Conservation (phyloP, 2,113 vertebrate genomes). For the Nibea albiflora region DNA sequence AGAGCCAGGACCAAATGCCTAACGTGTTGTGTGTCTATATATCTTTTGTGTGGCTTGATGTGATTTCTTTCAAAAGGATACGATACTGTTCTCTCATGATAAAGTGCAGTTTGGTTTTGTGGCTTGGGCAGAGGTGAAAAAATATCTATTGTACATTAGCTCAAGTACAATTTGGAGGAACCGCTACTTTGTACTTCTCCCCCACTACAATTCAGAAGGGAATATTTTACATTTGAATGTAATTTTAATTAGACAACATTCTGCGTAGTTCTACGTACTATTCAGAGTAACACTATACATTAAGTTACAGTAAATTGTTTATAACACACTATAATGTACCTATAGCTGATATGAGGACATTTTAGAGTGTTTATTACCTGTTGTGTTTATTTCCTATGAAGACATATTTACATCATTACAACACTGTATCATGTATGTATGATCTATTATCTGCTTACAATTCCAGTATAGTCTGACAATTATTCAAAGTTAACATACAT, state of each 20-base stretch:
- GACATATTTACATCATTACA: background rate
- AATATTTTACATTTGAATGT: background rate
- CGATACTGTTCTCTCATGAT: background rate
- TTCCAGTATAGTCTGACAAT: background rate
- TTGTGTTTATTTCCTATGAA: background rate
- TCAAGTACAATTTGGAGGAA: background rate
- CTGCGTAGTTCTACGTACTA: background rate
- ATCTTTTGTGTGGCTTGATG: background rate
- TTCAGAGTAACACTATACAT: background rate
- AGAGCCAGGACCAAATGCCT: background rate
- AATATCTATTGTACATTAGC: background rate
- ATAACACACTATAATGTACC: background rate
- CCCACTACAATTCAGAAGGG: background rate
- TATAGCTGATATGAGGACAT: background rate
- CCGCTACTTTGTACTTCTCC: background rate
- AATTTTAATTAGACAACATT: too few species aligned
- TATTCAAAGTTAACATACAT: too few species aligned
- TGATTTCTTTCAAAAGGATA: background rate
- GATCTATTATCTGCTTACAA: background rate
- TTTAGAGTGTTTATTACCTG: background rate
- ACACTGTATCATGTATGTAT: background rate
- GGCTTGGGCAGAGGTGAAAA: background rate
- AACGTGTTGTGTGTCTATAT: background rate
- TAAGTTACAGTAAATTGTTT: background rate
- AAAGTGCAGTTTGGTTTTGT: background rate